Base-by-base conservation (phyloP, 2,797 vertebrate genomes). In the Lates japonicus region DNA sequence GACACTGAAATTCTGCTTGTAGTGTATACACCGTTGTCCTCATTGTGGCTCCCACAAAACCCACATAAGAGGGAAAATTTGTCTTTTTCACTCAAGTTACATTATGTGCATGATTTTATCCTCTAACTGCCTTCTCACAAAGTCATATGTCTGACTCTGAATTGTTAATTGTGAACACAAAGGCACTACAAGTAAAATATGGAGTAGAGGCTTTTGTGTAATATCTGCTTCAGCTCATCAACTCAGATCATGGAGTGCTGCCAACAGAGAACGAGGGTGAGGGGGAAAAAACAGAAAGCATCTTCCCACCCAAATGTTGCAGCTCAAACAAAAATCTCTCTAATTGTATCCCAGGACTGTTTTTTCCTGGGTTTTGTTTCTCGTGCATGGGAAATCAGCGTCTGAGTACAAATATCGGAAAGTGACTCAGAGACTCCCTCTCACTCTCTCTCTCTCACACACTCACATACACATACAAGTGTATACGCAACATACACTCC, bases 301-400 rank as follows among this genome's bases (percentile, higher is more conserved):
- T 85, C 85, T 87, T 84, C 73, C 75, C 84, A 68, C 68, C 74
- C 76, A 75, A 87, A 72, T 70, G 71, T 74, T 66, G 49, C 71
- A 82, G 76, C 78, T 86, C 81, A 82, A 80, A 68, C 51, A 20
- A 60, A 86, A 74, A 70, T 76, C 31, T 55, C 42, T 81, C 71
- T 83, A 69, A 87, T 86, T 90, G 80, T 76, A 41, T 84, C 71
- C 69, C 66, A 77, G 62, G 69, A 74, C 5, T 71, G 67, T 87
- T 88, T 83, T 85, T 89, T 82, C 85, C 84, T 85, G 65, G 60
- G 74, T 87, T 89, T 89, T 85, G 67, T 85, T 90, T 85, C 75
- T 70, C 39, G 14, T 64, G 48, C 76, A 49, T 80, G 78, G 82
- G 81, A 88, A 90, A 77, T 86, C 69, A 69, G 67, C 29, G 1